phyloP scores from a whole-genome alignment of 2,888 invertebrate genomes.

The Allacma fusca region DNA sequence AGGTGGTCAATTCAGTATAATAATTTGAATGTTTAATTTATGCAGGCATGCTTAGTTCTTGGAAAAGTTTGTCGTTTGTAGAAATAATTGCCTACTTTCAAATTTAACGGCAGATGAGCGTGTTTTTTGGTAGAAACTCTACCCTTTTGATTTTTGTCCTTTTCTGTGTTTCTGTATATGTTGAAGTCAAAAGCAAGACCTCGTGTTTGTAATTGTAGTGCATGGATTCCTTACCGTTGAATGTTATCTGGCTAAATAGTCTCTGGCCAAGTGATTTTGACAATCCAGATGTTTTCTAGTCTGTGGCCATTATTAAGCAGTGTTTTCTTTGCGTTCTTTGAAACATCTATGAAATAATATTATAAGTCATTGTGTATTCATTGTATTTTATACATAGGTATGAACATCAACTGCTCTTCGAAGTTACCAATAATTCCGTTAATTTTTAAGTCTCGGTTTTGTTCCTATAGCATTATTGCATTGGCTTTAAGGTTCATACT shows the following conservation, averaged over 20 bases:
- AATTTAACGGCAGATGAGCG: too few species aligned
- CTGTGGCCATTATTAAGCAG: background rate
- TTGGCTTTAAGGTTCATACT: background rate
- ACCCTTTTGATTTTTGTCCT: too few species aligned
- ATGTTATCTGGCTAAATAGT: background rate
- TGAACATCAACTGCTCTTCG: background rate
- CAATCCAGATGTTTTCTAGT: constrained; percentile 13
- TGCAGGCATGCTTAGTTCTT: too few species aligned
- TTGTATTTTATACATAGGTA: background rate
- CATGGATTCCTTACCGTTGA: background rate
- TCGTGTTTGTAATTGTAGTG: background rate
- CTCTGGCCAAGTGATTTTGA: constrained; percentile 24
- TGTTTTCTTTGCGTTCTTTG: background rate
- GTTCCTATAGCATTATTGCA: constrained; percentile 6
- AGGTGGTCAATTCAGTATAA: too few species aligned
- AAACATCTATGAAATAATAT: background rate
- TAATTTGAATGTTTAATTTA: too few species aligned
- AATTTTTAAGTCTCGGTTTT: background rate
- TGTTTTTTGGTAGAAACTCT: too few species aligned
- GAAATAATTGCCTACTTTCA: too few species aligned
- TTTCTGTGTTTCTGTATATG: too few species aligned
- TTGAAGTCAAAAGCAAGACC: background rate
- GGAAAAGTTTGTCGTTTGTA: too few species aligned
- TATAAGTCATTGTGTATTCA: background rate
- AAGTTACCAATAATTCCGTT: constrained; percentile 12